phyloP scores from a whole-genome alignment of 2,888 invertebrate species.

The Palloptera scutellata region DNA sequence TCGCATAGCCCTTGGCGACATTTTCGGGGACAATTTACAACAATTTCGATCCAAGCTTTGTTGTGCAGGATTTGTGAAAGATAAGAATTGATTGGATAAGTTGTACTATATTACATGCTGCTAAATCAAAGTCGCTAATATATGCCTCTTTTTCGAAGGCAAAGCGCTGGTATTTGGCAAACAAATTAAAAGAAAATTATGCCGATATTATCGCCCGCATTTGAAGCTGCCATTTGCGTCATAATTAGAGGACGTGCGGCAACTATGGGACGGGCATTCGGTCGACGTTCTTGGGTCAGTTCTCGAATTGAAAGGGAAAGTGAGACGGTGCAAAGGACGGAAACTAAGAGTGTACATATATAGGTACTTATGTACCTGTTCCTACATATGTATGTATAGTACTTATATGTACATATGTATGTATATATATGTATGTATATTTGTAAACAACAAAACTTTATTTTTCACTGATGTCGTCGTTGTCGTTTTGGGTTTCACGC shows the following conservation, averaged over 20 bases:
- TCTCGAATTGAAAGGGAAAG: neutral
- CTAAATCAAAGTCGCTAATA: too few relatives aligned
- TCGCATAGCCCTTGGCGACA: too few relatives aligned
- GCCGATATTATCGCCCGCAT: conserved; percentile 15
- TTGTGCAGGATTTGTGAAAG: too few relatives aligned
- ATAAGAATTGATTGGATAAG: too few relatives aligned
- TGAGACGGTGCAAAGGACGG: neutral
- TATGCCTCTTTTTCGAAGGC: neutral
- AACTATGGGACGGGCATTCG: neutral
- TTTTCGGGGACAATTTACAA: too few relatives aligned
- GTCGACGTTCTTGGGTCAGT: neutral
- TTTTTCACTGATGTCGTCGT: neutral
- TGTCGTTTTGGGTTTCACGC: neutral
- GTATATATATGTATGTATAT: too few relatives aligned
- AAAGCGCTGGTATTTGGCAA: conserved; percentile 27
- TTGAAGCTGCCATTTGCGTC: conserved; percentile 20
- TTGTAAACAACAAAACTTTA: too few relatives aligned
- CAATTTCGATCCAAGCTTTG: too few relatives aligned
- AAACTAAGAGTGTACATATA: neutral
- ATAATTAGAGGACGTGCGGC: conserved; percentile 25
- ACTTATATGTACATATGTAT: neutral
- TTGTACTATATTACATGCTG: too few relatives aligned
- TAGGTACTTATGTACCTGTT: too few relatives aligned
- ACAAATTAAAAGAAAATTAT: conserved; percentile 33
- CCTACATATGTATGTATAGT: neutral